Percentiles rank a stretch among this genome's conserved stretches.
Conservation (phyloP, 2,113 vertebrate species). For the Acanthochromis polyacanthus region DNA sequence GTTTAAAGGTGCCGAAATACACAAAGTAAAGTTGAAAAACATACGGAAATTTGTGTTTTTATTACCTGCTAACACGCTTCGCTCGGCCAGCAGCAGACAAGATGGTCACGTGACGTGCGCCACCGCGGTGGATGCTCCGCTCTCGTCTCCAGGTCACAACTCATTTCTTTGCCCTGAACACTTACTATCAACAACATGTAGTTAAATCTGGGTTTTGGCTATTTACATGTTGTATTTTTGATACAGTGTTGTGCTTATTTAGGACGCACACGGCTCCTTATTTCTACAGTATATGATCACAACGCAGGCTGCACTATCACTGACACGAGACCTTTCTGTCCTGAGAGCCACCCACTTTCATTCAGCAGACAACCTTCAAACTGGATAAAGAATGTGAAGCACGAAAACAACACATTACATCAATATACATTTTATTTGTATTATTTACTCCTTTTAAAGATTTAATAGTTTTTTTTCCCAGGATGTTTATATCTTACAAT, state of each 20-base stretch:
- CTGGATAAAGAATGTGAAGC: not conserved
- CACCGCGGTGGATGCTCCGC: slow-evolving; percentile 66
- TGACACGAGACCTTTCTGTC: not conserved
- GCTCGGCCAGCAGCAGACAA: slow-evolving; percentile 84
- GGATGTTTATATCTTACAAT: slow-evolving; percentile 77
- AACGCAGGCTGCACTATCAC: not conserved
- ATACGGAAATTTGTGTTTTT: slow-evolving; percentile 61
- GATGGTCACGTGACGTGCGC: slow-evolving; percentile 84
- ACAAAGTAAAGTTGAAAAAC: not conserved
- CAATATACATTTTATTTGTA: slow-evolving; percentile 83
- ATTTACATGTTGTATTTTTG: not conserved
- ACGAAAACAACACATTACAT: slow-evolving; percentile 70
- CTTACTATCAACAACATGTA: not conserved
- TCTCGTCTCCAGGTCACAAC: slow-evolving; percentile 33
- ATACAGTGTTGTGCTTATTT: not conserved
- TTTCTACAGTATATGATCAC: not conserved
- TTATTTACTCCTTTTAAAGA: slow-evolving; percentile 81
- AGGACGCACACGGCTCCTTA: not conserved
- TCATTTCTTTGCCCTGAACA: not conserved
- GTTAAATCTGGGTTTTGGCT: no score
- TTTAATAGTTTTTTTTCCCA: slow-evolving; percentile 64
- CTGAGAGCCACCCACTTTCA: not conserved
- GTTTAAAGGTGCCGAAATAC: not conserved
- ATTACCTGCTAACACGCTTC: slow-evolving; percentile 88
- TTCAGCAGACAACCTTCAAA: not conserved